Evolutionary conservation across 2,888 invertebrate species (phyloP).

Genomic region (Macrosoma leucophasiata): DNA sequence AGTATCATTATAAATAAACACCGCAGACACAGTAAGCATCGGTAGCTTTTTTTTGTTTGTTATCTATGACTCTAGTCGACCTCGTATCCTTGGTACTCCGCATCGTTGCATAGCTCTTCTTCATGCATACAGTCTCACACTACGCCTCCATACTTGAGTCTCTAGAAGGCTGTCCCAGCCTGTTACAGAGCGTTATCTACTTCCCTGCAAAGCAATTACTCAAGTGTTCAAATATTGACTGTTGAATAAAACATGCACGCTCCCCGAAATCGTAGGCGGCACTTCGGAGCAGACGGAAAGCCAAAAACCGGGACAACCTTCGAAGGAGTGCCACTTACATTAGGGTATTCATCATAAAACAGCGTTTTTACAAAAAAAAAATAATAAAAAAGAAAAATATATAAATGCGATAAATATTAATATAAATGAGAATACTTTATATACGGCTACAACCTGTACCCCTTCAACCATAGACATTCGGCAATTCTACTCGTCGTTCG

Average conservation of each 20-base stretch:
- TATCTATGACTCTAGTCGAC: too few species aligned
- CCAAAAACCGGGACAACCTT: conserved; percentile 77
- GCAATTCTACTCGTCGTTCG: conserved; percentile 50
- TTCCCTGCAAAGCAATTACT: conserved; percentile 62
- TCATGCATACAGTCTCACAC: conserved; percentile 47
- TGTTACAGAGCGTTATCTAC: conserved; percentile 39
- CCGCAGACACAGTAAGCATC: conserved; percentile 58
- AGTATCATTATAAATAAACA: conserved; percentile 61
- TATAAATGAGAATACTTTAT: conserved; percentile 56
- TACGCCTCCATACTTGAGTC: conserved; percentile 42
- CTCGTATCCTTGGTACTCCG: conserved; percentile 7
- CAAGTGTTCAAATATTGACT: conserved; percentile 47
- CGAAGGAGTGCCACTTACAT: conserved; percentile 71
- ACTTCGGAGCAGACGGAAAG: conserved; percentile 70
- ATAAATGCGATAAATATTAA: too few species aligned
- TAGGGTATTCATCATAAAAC: conserved; percentile 53
- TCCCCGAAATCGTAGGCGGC: conserved; percentile 45
- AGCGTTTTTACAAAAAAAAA: conserved; percentile 62
- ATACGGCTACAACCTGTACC: conserved; percentile 72
- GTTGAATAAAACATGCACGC: conserved; percentile 61
- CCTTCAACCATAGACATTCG: conserved; percentile 70
- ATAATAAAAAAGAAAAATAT: conserved; percentile 73
- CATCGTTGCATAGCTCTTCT: conserved; percentile 29
- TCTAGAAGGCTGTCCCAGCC: conserved; percentile 72
- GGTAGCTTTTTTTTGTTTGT: conserved; percentile 37